Evolutionary conservation across 2,797 vertebrate genomes (phyloP), one percentile per base, ranked within the genome.

Genomic region (Phalloptychus januarius): DNA sequence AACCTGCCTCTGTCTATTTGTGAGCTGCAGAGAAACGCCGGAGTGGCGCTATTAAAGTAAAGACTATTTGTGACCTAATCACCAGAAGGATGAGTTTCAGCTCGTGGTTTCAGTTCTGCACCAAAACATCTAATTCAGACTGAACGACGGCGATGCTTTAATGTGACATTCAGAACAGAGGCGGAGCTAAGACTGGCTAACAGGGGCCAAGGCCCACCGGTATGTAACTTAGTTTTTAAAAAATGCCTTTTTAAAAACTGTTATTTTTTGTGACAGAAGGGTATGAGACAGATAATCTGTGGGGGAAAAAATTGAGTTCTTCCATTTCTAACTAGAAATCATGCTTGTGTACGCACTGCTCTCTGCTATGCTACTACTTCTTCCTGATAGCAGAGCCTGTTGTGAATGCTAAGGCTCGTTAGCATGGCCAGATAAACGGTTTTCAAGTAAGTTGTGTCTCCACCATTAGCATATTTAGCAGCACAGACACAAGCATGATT

Each of bases 1-100:
- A 82, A 83, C 69, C 81, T 54, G 8, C 69, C 70, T 74, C 74
- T 81, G 76, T 76, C 48, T 52, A 73, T 61, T 63, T 67, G 42
- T 71, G 44, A 56, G 52, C 33, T 25, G 25, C 2, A n/a, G 40
- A 45, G 28, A 12, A 54, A 28, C 48, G 69, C 45, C 72, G 23
- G 73, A 15, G 40, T 1, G 11, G 28, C 23, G 70, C 74, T 28
- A 56, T 44, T 78, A 25, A 78, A 71, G 65, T 78, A 11, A 78
- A 72, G 67, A 77, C 15, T 72, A 69, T 74, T 74, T 71, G 46
- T 67, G 70, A 38, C 31, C 13, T 56, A 63, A 72, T 63, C 65
- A 58, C 56, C 38, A 15, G 28, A 23, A 23, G 31, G 36, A 12
- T 12, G 42, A 6, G 5, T 76, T 46, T 28, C 13, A 42, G 28